Conservation (phyloP, 2,797 vertebrate genomes). For the Champsocephalus gunnari region DNA sequence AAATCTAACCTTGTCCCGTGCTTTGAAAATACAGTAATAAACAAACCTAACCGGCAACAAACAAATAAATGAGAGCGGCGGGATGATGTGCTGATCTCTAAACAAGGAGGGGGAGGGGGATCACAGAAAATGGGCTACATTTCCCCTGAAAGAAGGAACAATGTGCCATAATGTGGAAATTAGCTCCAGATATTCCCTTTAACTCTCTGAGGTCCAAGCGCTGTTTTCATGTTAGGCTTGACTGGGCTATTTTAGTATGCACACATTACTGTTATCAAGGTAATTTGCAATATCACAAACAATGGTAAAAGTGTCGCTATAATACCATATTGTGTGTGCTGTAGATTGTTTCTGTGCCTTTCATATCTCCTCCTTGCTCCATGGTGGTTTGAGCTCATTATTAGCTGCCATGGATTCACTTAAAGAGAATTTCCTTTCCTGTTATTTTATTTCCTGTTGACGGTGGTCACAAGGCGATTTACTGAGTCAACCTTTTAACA, state of each 20-base stretch:
- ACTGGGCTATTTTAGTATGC: background rate
- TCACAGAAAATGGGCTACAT: constrained; percentile 25
- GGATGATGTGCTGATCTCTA: constrained; percentile 58
- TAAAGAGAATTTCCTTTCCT: constrained; percentile 33
- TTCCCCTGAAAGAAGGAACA: constrained; percentile 31
- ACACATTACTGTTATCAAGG: constrained; percentile 25
- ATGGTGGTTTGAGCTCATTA: background rate
- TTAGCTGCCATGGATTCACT: constrained; percentile 29
- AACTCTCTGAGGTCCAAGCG: too few species aligned
- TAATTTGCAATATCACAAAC: constrained; percentile 11
- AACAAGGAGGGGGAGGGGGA: background rate
- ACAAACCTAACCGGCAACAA: constrained; percentile 79
- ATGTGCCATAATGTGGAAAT: constrained; percentile 27
- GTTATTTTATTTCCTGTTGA: constrained; percentile 47
- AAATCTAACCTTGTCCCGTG: constrained; percentile 75
- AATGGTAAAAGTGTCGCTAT: background rate
- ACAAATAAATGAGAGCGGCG: constrained; percentile 68
- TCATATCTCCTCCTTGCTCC: background rate
- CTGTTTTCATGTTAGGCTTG: too few species aligned
- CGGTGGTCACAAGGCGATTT: constrained; percentile 45
- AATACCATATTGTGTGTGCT: background rate
- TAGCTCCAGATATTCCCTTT: constrained; percentile 9
- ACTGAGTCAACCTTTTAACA: constrained; percentile 65
- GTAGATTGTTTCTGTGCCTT: background rate
- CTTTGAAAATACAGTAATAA: constrained; percentile 77